Conservation (phyloP, 1,140 invertebrate species). For the Drosophila prosaltans region DNA sequence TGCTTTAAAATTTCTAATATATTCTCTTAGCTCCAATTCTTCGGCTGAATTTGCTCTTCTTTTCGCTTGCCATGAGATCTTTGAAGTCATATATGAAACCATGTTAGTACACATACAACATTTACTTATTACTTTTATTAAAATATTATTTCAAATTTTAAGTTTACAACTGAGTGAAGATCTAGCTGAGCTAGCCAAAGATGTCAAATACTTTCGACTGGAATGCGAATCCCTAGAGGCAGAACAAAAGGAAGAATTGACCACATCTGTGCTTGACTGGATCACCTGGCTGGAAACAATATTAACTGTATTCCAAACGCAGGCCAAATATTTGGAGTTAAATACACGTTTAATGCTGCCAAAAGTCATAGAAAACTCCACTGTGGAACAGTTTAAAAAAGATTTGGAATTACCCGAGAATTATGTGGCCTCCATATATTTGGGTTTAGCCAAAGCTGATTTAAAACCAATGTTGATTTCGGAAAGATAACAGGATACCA, state of each 20-base stretch:
- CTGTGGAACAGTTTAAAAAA: constrained; percentile 29
- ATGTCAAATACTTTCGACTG: constrained; percentile 19
- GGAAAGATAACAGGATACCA: neutral
- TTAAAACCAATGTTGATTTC: neutral
- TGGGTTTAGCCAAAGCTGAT: constrained; percentile 24
- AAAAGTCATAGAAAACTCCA: constrained; percentile 6
- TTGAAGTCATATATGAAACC: constrained; percentile 14
- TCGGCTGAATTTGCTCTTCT: constrained; percentile 31
- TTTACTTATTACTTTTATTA: neutral
- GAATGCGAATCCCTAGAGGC: neutral
- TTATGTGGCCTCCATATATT: constrained; percentile 21
- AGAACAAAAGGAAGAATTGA: neutral
- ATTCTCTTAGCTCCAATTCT: constrained; percentile 28
- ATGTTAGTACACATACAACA: constrained; percentile 29
- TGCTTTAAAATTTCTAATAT: neutral
- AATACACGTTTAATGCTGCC: constrained; percentile 22
- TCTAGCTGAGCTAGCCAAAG: constrained; percentile 16
- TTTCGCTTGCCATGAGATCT: constrained; percentile 25
- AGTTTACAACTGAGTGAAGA: constrained; percentile 14
- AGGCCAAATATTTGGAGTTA: constrained; percentile 42
- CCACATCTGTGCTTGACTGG: constrained; percentile 10
- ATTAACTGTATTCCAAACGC: constrained; percentile 33
- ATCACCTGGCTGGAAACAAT: constrained; percentile 23
- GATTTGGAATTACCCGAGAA: constrained; percentile 20
- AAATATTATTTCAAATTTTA: neutral